A percentile compares a stretch with the other conserved stretches of the same genome.
Conservation (phyloP, 1,140 invertebrate species). For the Danaus plexippus region DNA sequence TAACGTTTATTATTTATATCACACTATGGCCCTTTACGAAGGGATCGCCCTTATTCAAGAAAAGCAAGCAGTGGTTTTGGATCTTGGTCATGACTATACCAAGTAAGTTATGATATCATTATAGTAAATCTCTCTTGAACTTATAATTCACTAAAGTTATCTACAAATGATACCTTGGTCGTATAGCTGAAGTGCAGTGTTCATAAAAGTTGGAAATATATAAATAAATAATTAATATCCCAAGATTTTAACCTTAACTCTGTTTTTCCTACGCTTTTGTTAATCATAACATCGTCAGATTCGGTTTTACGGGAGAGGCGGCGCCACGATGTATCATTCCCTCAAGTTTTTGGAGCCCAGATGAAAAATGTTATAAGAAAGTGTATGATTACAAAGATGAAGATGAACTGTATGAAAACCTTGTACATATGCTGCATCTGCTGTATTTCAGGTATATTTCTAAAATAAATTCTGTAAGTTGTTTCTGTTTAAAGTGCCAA, state of each 20-base stretch:
- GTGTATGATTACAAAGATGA: slow-evolving; percentile 80
- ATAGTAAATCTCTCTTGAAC: too few relatives aligned
- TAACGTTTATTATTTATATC: neutral
- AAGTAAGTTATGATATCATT: slow-evolving; percentile 77
- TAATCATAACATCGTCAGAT: slow-evolving; percentile 71
- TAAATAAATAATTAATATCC: too few relatives aligned
- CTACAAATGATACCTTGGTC: too few relatives aligned
- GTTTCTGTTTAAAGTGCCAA: too few relatives aligned
- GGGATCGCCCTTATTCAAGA: slow-evolving; percentile 83
- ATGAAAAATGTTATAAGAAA: slow-evolving; percentile 75
- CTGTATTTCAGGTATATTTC: slow-evolving; percentile 86
- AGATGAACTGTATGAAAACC: slow-evolving; percentile 86
- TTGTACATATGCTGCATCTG: slow-evolving; percentile 90
- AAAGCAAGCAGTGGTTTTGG: slow-evolving; percentile 90
- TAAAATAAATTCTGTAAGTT: too few relatives aligned
- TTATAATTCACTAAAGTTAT: too few relatives aligned
- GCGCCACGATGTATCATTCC: slow-evolving; percentile 90
- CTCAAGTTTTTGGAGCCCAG: slow-evolving; percentile 80
- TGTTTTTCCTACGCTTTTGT: neutral
- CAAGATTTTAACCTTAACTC: too few relatives aligned
- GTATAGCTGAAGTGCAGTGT: too few relatives aligned
- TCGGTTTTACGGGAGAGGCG: slow-evolving; percentile 92
- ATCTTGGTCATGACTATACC: slow-evolving; percentile 93
- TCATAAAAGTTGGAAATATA: too few relatives aligned
- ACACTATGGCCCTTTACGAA: slow-evolving; percentile 81